phyloP scores from a whole-genome alignment of 92 coral and sea anemone species.

The Ricordea florida region DNA sequence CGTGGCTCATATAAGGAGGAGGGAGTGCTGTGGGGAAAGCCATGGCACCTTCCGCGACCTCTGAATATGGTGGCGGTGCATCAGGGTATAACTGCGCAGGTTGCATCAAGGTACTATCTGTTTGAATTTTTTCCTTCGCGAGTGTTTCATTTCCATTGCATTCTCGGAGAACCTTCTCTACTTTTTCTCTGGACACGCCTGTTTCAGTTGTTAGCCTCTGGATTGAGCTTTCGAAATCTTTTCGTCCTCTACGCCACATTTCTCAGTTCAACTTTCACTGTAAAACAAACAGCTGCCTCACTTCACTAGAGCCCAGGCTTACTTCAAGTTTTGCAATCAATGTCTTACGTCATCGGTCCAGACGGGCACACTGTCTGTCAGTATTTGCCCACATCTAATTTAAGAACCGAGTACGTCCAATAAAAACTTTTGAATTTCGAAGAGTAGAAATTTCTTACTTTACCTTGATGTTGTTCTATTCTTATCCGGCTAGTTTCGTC shows the following conservation, averaged over 20 bases:
- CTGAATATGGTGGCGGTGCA: conserved; percentile 86
- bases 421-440: too few relatives aligned
- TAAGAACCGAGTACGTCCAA: too few relatives aligned
- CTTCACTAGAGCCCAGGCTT: too few relatives aligned
- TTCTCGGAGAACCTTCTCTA: conserved; percentile 56
- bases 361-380: too few relatives aligned
- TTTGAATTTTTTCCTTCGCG: conserved; percentile 55
- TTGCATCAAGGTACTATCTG: not conserved
- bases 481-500: too few relatives aligned
- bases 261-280: not conserved
- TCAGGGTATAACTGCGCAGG: conserved; percentile 28
- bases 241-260: conserved; percentile 55
- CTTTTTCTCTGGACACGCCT: conserved; percentile 67
- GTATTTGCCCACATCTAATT: too few relatives aligned
- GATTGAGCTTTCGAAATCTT: conserved; percentile 8
- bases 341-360: too few relatives aligned
- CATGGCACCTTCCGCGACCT: conserved; percentile 34
- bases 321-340: too few relatives aligned
- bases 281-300: too few relatives aligned
- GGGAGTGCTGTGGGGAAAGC: conserved; percentile 44
- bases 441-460: too few relatives aligned
- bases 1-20: conserved; percentile 73
- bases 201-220: conserved; percentile 44
- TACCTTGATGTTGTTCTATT: too few relatives aligned
- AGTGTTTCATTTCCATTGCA: conserved; percentile 55